Evolutionary conservation across 64 coral and sea anemone species (phyloP).

Genomic region (Actinia equina): DNA sequence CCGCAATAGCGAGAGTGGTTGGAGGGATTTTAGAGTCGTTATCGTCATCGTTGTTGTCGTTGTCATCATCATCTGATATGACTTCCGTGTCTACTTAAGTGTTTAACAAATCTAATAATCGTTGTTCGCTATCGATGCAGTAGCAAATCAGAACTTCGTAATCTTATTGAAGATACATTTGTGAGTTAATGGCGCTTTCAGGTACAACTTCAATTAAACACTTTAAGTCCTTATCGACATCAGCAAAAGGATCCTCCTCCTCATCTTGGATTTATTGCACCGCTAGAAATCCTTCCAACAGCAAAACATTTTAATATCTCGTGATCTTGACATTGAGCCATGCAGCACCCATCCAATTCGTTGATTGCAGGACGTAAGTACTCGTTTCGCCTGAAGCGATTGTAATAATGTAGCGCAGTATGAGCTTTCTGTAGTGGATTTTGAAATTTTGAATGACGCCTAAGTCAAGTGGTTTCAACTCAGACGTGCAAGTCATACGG

Average conservation of each 20-base stretch:
- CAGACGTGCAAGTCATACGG: conserved; percentile 51
- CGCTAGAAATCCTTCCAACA: conserved; percentile 27
- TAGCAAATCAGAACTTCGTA: conserved; percentile 19
- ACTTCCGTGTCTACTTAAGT: conserved; percentile 10
- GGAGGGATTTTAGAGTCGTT: too few species aligned
- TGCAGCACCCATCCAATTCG: conserved; percentile 43
- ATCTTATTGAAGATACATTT: conserved; percentile 29
- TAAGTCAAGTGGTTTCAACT: conserved; percentile 52
- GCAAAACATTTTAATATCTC: conserved; percentile 44
- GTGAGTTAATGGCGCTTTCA: conserved; percentile 23
- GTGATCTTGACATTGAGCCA: conserved; percentile 29
- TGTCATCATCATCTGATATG: too few species aligned
- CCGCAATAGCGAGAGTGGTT: too few species aligned
- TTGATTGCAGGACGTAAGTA: conserved; percentile 44
- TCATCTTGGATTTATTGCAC: conserved; percentile 13
- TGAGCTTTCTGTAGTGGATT: conserved; percentile 40
- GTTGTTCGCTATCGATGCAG: conserved; percentile 4
- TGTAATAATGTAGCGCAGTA: conserved; percentile 33
- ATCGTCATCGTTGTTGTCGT: too few species aligned
- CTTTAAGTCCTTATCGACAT: conserved; percentile 19
- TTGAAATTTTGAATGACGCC: conserved; percentile 54
- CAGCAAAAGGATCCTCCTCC: conserved; percentile 36
- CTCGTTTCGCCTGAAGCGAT: conserved; percentile 32
- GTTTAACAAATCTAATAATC: not conserved
- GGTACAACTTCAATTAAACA: conserved; percentile 32